Conservation (phyloP, 2,888 invertebrate genomes). For the Stenurella melanura region DNA sequence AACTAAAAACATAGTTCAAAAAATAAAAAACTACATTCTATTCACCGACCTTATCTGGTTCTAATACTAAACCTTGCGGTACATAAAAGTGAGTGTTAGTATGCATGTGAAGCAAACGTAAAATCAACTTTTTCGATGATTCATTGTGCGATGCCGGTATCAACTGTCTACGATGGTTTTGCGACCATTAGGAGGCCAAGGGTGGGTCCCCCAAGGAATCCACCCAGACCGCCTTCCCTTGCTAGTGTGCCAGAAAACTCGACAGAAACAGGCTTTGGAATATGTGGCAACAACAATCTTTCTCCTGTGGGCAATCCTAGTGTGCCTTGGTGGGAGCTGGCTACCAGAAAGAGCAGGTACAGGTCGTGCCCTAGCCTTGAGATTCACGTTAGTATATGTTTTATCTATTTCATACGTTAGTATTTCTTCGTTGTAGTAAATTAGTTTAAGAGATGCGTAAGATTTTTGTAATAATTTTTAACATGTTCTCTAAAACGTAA, state of each 20-base stretch:
- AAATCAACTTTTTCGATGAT: slow-evolving; percentile 41
- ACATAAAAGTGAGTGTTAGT: slow-evolving; percentile 13
- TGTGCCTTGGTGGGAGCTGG: slow-evolving; percentile 93
- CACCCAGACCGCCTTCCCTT: slow-evolving; percentile 71
- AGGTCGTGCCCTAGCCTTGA: slow-evolving; percentile 89
- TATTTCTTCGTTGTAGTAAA: no score
- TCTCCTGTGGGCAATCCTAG: slow-evolving; percentile 76
- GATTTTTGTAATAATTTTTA: no score
- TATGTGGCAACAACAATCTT: slow-evolving; percentile 38
- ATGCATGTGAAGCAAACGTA: slow-evolving; percentile 8
- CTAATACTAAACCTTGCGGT: slow-evolving; percentile 2
- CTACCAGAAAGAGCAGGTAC: slow-evolving; percentile 85
- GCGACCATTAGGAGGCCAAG: slow-evolving; percentile 85
- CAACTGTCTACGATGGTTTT: slow-evolving; percentile 88
- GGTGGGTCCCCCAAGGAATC: slow-evolving; percentile 68
- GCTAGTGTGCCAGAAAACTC: slow-evolving; percentile 74
- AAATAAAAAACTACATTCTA: background rate
- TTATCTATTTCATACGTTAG: background rate
- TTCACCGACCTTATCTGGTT: background rate
- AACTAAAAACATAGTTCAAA: background rate
- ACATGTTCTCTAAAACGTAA: no score
- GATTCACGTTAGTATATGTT: slow-evolving; percentile 57
- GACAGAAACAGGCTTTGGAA: slow-evolving; percentile 30
- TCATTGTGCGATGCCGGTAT: slow-evolving; percentile 63
- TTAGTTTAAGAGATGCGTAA: no score